Evolutionary conservation across 1,140 invertebrate species (phyloP), one percentile per base, ranked within the genome.

Genomic region (Dendrolimus kikuchii): DNA sequence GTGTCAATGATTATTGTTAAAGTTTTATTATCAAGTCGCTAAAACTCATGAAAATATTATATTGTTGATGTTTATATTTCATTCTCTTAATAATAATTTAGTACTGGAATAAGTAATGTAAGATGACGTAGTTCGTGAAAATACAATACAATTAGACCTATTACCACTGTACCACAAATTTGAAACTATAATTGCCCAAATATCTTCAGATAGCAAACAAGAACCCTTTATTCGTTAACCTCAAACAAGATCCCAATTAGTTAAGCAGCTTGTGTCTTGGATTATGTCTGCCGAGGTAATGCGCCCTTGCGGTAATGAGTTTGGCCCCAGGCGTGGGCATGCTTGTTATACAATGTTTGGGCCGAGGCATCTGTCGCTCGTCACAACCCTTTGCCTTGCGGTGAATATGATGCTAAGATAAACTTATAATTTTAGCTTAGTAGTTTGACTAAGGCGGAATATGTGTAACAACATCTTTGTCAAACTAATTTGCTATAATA

Each of bases 191-290:
- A 46, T 45, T 56, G 23, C 23, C 23, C 3, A 40, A 46, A n/a
- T 37, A 40, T 48, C 38, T 38, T 44, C 41, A 50, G 38, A 55
- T 47, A 45, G 50, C 48, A 49, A 51, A 62, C 47, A 53, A 48
- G 37, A 58, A 49, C 59, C 68, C 60, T 62, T 68, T 62, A 63
- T 57, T 54, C 54, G 54, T 49, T 66, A 54, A 58, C 61, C 63
- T 44, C 62, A 69, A 75, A 75, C 71, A 73, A 60, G 67, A 10
- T 57, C 57, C 69, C 75, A 78, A 81, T 79, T 81, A 81, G 64
- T 53, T 49, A 55, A 56, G 55, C 55, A 51, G 6, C 23, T 23
- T 23, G 40, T 51, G 38, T 10, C 62, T 53, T 57, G 55, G 61
- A 68, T 69, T 73, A 68, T 53, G 64, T 66, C 62, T 60, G 46